phyloP scores from a whole-genome alignment of 1,140 invertebrate genomes.

The Eufriesea mexicana region DNA sequence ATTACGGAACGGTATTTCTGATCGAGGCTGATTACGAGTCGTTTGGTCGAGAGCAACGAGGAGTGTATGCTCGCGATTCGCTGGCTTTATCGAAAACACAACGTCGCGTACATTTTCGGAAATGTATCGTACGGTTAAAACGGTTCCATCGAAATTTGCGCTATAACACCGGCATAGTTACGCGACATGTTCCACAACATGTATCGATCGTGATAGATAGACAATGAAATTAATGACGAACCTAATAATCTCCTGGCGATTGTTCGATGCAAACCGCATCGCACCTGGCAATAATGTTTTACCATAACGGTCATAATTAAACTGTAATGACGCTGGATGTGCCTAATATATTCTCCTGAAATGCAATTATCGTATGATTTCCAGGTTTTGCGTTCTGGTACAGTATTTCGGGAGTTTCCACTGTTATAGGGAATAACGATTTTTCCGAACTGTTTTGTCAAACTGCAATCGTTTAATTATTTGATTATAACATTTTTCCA shows the following conservation, averaged over 20 bases:
- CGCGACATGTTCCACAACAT: background rate
- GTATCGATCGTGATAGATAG: background rate
- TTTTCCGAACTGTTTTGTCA: no score
- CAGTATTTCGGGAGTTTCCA: no score
- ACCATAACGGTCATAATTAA: background rate
- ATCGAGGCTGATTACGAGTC: background rate
- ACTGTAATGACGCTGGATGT: background rate
- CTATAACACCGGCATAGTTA: background rate
- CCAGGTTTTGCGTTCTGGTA: background rate
- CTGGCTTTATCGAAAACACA: background rate
- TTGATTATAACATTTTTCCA: no score
- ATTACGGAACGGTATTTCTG: background rate
- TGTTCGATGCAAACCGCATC: background rate
- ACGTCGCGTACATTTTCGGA: background rate
- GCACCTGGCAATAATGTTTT: background rate
- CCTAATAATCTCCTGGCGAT: background rate
- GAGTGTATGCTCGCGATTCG: no score
- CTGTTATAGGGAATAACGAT: no score
- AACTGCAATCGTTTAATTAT: no score
- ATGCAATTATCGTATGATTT: background rate
- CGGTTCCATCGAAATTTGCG: background rate
- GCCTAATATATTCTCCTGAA: background rate
- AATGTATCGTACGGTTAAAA: background rate
- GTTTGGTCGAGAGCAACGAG: background rate
- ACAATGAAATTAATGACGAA: conserved; percentile 19